Base-by-base conservation (phyloP, 2,888 invertebrate genomes). In the Zeuzera pyrina region DNA sequence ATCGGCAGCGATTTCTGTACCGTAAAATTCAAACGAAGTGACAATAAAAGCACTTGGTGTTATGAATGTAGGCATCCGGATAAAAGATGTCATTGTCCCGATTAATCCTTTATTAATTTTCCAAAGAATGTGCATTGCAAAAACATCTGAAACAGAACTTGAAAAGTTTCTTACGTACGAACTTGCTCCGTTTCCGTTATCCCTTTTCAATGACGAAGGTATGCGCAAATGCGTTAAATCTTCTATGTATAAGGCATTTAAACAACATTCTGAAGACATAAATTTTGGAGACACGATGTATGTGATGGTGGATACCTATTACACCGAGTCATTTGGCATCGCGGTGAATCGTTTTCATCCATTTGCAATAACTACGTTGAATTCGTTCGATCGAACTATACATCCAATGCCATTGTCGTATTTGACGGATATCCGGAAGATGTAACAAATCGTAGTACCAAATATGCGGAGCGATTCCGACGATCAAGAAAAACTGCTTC, bases 41-140 rank as follows among this genome's bases (percentile, higher is more conserved):
- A 26, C 14, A 27, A n/a, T 23, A 10, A 8, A 27, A 27, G 27
- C 14, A 14, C 27, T 27, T 14, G n/a, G 13, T 27, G n/a, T 27
- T 13, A n/a, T 14, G 12, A 14, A n/a, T 14, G 27, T 27, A 11
- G 14, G 14, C 14, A 27, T 8, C 27, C 12, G 27, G 13, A 27
- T 27, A n/a, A 27, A 14, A 12, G 3, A 3, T 3, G 10, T 5
- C 3, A 3, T 10, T 6, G 27, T 36, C 35, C 34, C 36, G 21
- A 31, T 39, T 33, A 30, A 39, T 29, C 30, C 34, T 15, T 25
- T 35, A 29, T 14, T 39, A 7, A 15, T 40, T 19, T 41, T 41
- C 33, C 41, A 41, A 24, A 33, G 34, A 35, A 38, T 41, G 28
- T 36, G 36, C 26, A 36, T 34, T 19, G 27, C 34, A 26, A 39